These are phyloP conservation scores for Apogon hyalosoma DNA, from an alignment of 2,797 vertebrate species.

Conservation along the genomic window DNA sequence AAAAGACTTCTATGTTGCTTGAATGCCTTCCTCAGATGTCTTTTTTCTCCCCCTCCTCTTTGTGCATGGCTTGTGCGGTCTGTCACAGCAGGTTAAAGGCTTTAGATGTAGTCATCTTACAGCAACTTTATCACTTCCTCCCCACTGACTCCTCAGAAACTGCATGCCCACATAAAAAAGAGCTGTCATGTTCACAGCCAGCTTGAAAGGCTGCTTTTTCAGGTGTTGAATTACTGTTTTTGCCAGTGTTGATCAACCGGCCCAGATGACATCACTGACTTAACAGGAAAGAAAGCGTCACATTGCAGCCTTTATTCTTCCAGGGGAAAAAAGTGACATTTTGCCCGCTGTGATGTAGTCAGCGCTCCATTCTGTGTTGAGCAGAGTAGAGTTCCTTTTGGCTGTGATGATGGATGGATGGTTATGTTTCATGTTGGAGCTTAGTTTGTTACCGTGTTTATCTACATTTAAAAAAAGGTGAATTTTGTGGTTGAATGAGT, in stretches of 20 bases:
- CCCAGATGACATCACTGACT: constrained; percentile 60
- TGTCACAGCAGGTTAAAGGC: constrained; percentile 55
- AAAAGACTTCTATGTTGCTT: no score
- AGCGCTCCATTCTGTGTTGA: constrained; percentile 8
- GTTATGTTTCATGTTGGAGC: constrained; percentile 13
- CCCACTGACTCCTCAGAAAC: constrained; percentile 53
- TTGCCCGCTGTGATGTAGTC: constrained; percentile 29
- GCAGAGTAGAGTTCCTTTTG: constrained; percentile 1
- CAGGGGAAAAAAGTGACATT: constrained; percentile 41
- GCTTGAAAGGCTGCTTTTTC: constrained; percentile 65
- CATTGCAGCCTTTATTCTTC: constrained; percentile 49
- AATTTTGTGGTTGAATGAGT: constrained; percentile 2
- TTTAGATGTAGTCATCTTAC: constrained; percentile 69
- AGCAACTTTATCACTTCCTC: constrained; percentile 71
- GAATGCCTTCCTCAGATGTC: neutral
- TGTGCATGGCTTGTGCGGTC: constrained; percentile 48
- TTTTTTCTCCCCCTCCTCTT: constrained; percentile 25
- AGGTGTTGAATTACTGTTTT: constrained; percentile 71
- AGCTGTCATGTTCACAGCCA: constrained; percentile 45
- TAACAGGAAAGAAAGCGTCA: constrained; percentile 58
- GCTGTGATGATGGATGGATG: constrained; percentile 17
- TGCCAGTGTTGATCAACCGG: constrained; percentile 49
- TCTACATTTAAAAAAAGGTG: neutral
- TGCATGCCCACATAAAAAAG: constrained; percentile 63
- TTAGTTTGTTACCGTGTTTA: constrained; percentile 7